Conservation (phyloP, 2,888 invertebrate genomes). For the Polyommatus icarus region DNA sequence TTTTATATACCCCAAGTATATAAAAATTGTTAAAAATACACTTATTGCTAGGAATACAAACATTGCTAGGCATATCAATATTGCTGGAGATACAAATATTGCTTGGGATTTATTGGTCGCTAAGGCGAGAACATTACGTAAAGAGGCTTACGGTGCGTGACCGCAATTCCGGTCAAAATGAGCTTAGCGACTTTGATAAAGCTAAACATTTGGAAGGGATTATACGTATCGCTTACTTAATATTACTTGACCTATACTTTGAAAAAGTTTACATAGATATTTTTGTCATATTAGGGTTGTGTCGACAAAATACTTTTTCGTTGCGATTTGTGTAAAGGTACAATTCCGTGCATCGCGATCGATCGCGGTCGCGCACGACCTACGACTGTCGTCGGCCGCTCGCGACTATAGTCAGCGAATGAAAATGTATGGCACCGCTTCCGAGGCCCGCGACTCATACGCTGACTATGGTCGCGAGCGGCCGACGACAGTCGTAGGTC, state of each 20-base stretch:
- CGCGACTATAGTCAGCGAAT: no score
- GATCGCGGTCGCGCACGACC: no score
- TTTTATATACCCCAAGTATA: no score
- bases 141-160: slow-evolving; percentile 37
- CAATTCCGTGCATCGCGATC: no score
- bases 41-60: background rate
- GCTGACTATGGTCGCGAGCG: no score
- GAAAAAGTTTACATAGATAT: background rate
- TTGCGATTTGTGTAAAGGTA: no score
- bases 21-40: background rate
- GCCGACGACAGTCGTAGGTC: no score
- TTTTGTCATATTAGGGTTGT: background rate
- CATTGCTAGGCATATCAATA: background rate
- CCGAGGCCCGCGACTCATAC: no score
- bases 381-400: no score
- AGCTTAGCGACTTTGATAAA: slow-evolving; percentile 59
- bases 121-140: slow-evolving; percentile 36
- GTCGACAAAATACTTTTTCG: no score
- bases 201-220: slow-evolving; percentile 52
- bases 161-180: slow-evolving; percentile 64
- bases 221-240: slow-evolving; percentile 28
- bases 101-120: slow-evolving; percentile 8
- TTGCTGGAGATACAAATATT: slow-evolving; percentile 9
- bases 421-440: no score
- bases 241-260: background rate